phyloP scores from a whole-genome alignment of 2,797 vertebrate genomes.

The Ibycter americanus region DNA sequence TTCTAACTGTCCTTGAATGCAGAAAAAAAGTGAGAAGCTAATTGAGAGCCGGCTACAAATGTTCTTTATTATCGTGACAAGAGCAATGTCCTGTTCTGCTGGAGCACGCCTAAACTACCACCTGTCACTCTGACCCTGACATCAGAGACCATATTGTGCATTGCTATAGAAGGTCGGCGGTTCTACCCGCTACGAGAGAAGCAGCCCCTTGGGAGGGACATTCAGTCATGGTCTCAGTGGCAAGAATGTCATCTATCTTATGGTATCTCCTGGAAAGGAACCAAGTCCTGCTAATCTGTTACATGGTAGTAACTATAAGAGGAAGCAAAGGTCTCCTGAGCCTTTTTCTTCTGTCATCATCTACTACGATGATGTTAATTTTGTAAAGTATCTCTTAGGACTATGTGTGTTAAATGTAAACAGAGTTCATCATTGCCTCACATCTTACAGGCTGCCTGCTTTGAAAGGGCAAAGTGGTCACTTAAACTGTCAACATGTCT shows the following conservation, averaged over 20 bases:
- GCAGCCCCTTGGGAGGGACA: background rate
- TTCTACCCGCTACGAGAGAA: background rate
- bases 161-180: background rate
- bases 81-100: background rate
- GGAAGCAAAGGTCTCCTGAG: background rate
- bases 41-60: background rate
- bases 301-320: background rate
- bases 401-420: background rate
- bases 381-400: background rate
- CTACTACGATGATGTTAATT: background rate
- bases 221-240: background rate
- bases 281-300: background rate
- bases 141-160: background rate
- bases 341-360: background rate
- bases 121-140: background rate
- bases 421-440: background rate
- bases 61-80: background rate
- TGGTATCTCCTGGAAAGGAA: background rate
- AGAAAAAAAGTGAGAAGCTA: background rate
- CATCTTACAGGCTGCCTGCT: background rate
- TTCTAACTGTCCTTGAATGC: background rate
- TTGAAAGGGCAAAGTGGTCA: background rate
- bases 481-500: background rate
- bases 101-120: background rate
- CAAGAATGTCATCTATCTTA: background rate